phyloP scores from a whole-genome alignment of 2,888 invertebrate genomes.

The Hybos culiciformis region DNA sequence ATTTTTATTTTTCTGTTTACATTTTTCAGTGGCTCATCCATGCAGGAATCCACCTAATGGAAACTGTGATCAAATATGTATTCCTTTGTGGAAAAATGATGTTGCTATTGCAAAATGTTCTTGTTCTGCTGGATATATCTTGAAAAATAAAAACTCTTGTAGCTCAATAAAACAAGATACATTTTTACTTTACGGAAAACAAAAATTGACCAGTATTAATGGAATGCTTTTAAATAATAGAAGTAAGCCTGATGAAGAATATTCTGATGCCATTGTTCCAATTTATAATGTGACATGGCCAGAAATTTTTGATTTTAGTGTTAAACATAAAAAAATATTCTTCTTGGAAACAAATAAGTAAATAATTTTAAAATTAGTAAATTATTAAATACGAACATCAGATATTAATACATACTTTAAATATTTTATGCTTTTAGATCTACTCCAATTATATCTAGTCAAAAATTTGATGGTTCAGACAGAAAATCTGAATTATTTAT shows the following conservation, averaged over 20 bases:
- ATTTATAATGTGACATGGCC: slow-evolving; percentile 52
- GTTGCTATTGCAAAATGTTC: slow-evolving; percentile 49
- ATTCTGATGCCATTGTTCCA: slow-evolving; percentile 50
- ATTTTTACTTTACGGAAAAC: slow-evolving; percentile 53
- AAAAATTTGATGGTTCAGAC: slow-evolving; percentile 45
- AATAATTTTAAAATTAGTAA: not conserved
- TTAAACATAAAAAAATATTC: slow-evolving; percentile 25
- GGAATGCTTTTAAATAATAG: slow-evolving; percentile 39
- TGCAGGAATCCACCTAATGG: slow-evolving; percentile 50
- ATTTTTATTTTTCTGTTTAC: slow-evolving; percentile 3
- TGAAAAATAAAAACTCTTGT: slow-evolving; percentile 46
- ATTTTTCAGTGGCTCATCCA: slow-evolving; percentile 45
- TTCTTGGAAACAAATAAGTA: not conserved
- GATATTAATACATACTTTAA: too few species aligned
- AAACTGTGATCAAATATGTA: slow-evolving; percentile 64
- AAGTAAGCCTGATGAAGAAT: slow-evolving; percentile 14
- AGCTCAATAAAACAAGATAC: slow-evolving; percentile 41
- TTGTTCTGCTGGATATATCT: slow-evolving; percentile 58
- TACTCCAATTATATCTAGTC: slow-evolving; percentile 48
- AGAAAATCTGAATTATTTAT: slow-evolving; percentile 46
- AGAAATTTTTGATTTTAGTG: slow-evolving; percentile 55
- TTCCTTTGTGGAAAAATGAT: slow-evolving; percentile 45
- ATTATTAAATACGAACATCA: too few species aligned
- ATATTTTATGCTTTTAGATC: too few species aligned
- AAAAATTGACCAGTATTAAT: slow-evolving; percentile 55